Percentiles rank a stretch among this genome's conserved stretches.
Evolutionary conservation across 2,797 vertebrate genomes (phyloP).

Genomic region (Phrynocephalus vlangalii): DNA sequence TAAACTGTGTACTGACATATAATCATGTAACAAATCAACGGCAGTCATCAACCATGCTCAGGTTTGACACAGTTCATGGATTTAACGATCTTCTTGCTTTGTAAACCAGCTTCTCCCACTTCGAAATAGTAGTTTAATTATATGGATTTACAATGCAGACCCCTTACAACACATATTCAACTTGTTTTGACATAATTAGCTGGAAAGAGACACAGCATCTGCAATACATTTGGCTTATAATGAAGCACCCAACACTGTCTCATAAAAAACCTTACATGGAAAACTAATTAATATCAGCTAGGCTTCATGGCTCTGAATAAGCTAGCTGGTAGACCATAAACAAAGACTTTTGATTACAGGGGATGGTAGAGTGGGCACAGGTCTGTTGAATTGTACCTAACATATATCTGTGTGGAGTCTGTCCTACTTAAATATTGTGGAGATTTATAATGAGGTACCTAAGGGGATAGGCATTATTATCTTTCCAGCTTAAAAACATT

Average conservation of each 20-base stretch:
- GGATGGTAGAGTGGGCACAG: neutral
- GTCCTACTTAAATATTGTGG: slow-evolving; percentile 6
- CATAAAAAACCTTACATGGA: slow-evolving; percentile 55
- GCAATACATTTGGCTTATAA: slow-evolving; percentile 55
- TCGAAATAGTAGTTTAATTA: slow-evolving; percentile 11
- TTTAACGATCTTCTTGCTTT: neutral
- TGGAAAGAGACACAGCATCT: slow-evolving; percentile 39
- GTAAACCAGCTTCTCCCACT: neutral
- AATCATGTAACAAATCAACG: too few relatives aligned
- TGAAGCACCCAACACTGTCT: slow-evolving; percentile 51
- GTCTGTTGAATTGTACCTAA: neutral
- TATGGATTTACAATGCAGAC: neutral
- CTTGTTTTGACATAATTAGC: slow-evolving; percentile 31
- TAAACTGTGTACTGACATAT: too few relatives aligned
- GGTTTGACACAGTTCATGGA: too few relatives aligned
- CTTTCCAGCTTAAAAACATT: neutral
- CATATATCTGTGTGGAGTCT: slow-evolving; percentile 5
- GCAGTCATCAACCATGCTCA: too few relatives aligned
- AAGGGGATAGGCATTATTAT: slow-evolving; percentile 19
- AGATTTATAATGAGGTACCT: slow-evolving; percentile 28
- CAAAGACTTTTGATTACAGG: slow-evolving; percentile 30
- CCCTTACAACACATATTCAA: neutral
- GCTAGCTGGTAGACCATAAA: slow-evolving; percentile 45
- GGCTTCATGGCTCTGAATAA: slow-evolving; percentile 31
- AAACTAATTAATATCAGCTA: slow-evolving; percentile 68